Evolutionary conservation across 2,888 invertebrate genomes (phyloP).

Genomic region (Campoletis raptor): DNA sequence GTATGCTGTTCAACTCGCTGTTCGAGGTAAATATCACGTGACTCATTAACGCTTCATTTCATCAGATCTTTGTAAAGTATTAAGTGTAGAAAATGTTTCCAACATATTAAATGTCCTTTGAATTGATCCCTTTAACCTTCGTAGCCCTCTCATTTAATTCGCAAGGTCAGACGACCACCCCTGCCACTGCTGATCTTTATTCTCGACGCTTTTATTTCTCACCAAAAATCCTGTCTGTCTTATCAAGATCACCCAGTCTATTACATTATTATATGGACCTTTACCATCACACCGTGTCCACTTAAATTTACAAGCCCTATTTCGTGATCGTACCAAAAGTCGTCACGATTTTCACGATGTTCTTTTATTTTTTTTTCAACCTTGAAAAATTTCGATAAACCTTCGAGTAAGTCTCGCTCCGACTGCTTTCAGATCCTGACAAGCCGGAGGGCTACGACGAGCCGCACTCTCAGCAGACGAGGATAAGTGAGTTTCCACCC

Average conservation of each 20-base stretch:
- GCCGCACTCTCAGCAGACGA: constrained; percentile 83
- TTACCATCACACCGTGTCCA: background rate
- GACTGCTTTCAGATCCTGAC: constrained; percentile 79
- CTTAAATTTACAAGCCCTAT: background rate
- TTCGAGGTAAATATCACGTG: constrained; percentile 86
- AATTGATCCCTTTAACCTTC: background rate
- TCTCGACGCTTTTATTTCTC: background rate
- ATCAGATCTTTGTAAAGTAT: background rate
- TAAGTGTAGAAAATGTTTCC: background rate
- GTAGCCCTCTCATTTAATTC: background rate
- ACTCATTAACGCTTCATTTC: background rate
- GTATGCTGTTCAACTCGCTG: constrained; percentile 88
- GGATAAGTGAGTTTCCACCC: constrained; percentile 81
- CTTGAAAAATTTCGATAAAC: background rate
- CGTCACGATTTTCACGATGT: background rate
- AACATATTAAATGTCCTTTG: background rate
- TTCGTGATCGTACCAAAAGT: background rate
- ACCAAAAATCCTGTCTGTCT: background rate
- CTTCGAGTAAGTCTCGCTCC: background rate
- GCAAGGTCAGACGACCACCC: background rate
- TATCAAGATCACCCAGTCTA: background rate
- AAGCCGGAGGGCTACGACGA: constrained; percentile 82
- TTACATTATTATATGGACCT: background rate
- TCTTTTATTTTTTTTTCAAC: background rate
- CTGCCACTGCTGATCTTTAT: background rate